phyloP scores from a whole-genome alignment of 2,113 vertebrate species.

The Potamarius usumacintae region DNA sequence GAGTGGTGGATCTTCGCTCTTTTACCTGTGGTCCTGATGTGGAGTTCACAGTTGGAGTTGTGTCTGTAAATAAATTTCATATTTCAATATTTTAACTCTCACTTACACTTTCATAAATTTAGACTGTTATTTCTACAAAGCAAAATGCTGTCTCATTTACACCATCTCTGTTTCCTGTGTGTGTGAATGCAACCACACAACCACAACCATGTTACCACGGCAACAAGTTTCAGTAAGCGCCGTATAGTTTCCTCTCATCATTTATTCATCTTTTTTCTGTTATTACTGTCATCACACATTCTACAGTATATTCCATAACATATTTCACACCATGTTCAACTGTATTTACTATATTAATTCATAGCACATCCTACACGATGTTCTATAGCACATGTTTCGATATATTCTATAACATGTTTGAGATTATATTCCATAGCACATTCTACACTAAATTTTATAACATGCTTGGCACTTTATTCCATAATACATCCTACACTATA shows the following conservation, averaged over 20 bases:
- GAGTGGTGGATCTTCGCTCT: background rate
- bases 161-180: conserved; percentile 20
- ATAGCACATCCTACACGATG: background rate
- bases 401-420: background rate
- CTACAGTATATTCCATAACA: background rate
- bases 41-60: background rate
- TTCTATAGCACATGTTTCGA: background rate
- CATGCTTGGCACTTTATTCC: background rate
- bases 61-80: conserved; percentile 8
- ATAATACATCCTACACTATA: background rate
- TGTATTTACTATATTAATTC: background rate
- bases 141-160: conserved; percentile 25
- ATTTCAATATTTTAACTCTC: background rate
- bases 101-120: background rate
- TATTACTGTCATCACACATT: background rate
- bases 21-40: conserved; percentile 11
- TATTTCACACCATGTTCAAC: background rate
- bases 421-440: too few relatives aligned
- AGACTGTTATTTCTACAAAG: background rate
- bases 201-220: background rate
- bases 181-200: conserved; percentile 34
- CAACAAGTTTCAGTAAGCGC: background rate
- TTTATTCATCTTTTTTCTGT: conserved; percentile 8
- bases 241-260: background rate
- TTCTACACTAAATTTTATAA: background rate